Base-by-base conservation (phyloP, 2,113 vertebrate genomes). In the Austrofundulus limnaeus region DNA sequence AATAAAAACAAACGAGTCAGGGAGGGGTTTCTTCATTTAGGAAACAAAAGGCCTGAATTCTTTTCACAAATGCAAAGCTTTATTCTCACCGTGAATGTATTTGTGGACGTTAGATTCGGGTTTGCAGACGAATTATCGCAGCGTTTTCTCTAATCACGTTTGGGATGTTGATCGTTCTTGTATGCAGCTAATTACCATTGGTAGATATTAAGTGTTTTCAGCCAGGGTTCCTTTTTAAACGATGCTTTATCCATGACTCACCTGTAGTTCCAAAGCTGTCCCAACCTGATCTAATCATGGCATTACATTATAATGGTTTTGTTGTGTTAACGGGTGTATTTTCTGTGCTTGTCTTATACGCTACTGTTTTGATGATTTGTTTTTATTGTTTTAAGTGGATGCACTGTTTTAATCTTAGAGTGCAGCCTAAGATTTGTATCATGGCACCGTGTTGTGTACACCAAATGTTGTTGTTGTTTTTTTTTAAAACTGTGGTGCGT, bases 341-440 rank as follows among this genome's bases (percentile, higher is more conserved):
- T 84, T 91, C 91, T 93, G 73, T 82, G 56, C 79, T 94, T 87
- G 87, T 92, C 90, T 91, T 87, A 84, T 92, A 90, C 92, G 91
- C 93, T 94, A 93, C 92, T 92, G 87, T 94, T 91, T 90, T 89
- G 61, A n/a, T 54, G 92, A 91, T 70, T 62, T 72, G 2, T 34
- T 8, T 34, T 28, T 28, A 4, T 28, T 28, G 7, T 28, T 28
- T 75, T 74, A 47, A 49, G 60, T 57, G 51, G 49, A 59, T 45
- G 60, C 52, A 56, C 68, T 54, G 70, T 56, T 60, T n/a, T 10
- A 34, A 21, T 41, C 50, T 54, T 48, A 43, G 49, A 55, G 71
- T 71, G 53, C 65, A 25, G 12, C 61, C 24, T 58, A 19, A 14
- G 52, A 10, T 63, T 60, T 45, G 39, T 66, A 57, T 65, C 20